Evolutionary conservation across 2,113 vertebrate species (phyloP), one percentile per base, ranked within the genome.

Genomic region (Furnarius figulus): DNA sequence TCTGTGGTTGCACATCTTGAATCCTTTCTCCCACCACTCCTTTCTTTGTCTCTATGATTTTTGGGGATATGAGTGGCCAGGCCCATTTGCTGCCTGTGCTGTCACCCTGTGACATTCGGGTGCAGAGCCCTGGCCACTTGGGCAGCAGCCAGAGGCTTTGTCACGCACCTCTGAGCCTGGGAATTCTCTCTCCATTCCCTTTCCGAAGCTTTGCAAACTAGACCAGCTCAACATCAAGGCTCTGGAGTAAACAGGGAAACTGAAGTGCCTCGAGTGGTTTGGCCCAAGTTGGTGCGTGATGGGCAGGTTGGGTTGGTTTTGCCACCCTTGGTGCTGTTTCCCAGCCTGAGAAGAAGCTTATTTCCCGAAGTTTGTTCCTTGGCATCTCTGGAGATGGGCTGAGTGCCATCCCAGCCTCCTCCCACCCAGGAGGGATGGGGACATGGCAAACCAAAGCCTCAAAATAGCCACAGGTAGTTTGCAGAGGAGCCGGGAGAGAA

Each of bases 221-320:
- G 12, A 8, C 1, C 3, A 4, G 33, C 6, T 58, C 20, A 6
- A 4, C 10, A 1, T 23, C 3, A 7, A 9, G 42, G 12, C 35
- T 2, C 11, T 3, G n/a, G 50, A 13, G 24, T 3, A 4, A 42
- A 4, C 2, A 6, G 78, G 62, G 81, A 65, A 46, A 9, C 10
- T 1, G 67, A 58, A 66, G 85, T 10, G 14, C n/a, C 1, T 14
- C 0, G 47, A 2, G 30, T 0, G 50, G 14, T 52, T 56, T 19
- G 58, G 74, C 25, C 12, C 27, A 7, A 8, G 37, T 16, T 5
- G 3, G 28, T 0, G 9, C 0, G 0, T 8, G 7, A 0, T 7
- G 62, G 79, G 86, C 66, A 71, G 72, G 33, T 19, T 3, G 3
- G 84, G 56, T 19, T 55, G 70, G 77, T 15, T 10, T 53, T 35